Evolutionary conservation across 2,113 vertebrate genomes (phyloP), one percentile per base, ranked within the genome.

Genomic region (Thymallus thymallus): DNA sequence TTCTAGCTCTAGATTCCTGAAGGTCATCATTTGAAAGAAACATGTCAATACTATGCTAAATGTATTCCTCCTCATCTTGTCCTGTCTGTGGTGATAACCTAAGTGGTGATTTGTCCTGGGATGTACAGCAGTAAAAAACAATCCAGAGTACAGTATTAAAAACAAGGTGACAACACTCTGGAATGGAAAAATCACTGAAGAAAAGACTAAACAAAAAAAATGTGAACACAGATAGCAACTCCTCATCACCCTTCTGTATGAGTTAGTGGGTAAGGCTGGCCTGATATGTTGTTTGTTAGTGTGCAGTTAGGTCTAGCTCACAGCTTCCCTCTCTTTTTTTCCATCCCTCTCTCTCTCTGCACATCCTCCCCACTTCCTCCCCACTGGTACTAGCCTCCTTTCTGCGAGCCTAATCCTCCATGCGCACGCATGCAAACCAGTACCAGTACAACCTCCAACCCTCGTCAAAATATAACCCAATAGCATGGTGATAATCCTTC

Each of bases 1-100:
- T 84, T 74, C 63, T 72, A 71, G 80, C 72, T 45, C 23, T 61
- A 69, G 63, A 64, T 75, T 62, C 22, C 10, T 65, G 74, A 85
- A 84, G 80, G 85, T 87, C 83, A 82, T 67, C 69, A 80, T 85
- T 78, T 79, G 78, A 80, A 86, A 86, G 76, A 84, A 79, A 79
- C 84, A 55, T 32, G 73, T 85, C 80, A 80, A 80, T 41, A 41
- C 10, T 84, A 80, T 73, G 79, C 68, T 63, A 76, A 78, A 81
- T 71, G 55, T 35, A 72, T 75, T 73, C 68, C 63, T 66, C 29
- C 64, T 73, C 62, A 65, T 72, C 63, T 78, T 69, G 46, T 74
- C 66, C 41, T 22, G 23, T 30, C 71, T 24, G 20, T 61, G 2
- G 35, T 68, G 75, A 82, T 73, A 77, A 79, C 74, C 74, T 76